Conservation (phyloP, 2,797 vertebrate species). For the Vipera ursinii region DNA sequence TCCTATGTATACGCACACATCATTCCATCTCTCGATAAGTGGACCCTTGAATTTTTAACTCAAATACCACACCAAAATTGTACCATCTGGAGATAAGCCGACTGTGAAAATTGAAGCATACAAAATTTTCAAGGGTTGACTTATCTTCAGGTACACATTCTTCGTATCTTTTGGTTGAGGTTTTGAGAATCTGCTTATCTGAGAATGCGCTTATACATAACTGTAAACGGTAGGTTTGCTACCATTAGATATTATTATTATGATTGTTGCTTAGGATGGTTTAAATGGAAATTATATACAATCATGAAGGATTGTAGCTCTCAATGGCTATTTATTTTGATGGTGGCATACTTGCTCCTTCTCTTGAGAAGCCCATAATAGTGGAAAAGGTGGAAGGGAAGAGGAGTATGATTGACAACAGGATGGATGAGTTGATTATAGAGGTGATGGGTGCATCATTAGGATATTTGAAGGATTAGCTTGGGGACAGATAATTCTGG, state of each 20-base stretch:
- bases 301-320: background rate
- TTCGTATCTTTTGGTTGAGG: no score
- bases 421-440: background rate
- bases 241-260: background rate
- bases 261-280: background rate
- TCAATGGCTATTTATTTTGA: background rate
- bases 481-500: background rate
- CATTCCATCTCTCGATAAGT: background rate
- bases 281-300: background rate
- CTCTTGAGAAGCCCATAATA: background rate
- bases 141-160: no score
- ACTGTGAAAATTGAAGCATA: background rate
- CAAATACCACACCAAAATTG: background rate
- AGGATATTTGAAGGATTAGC: background rate
- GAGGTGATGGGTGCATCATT: background rate
- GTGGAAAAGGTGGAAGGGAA: background rate
- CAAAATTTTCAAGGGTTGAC: background rate
- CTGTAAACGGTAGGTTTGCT: background rate
- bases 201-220: background rate
- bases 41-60: background rate
- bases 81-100: background rate
- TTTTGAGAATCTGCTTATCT: background rate
- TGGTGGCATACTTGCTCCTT: background rate
- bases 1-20: background rate
- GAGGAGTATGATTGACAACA: background rate